Percentiles rank a stretch among this genome's conserved stretches.
These are phyloP conservation scores for Elgaria multicarinata DNA, from an alignment of 2,113 vertebrate genomes.

Conservation along the genomic window DNA sequence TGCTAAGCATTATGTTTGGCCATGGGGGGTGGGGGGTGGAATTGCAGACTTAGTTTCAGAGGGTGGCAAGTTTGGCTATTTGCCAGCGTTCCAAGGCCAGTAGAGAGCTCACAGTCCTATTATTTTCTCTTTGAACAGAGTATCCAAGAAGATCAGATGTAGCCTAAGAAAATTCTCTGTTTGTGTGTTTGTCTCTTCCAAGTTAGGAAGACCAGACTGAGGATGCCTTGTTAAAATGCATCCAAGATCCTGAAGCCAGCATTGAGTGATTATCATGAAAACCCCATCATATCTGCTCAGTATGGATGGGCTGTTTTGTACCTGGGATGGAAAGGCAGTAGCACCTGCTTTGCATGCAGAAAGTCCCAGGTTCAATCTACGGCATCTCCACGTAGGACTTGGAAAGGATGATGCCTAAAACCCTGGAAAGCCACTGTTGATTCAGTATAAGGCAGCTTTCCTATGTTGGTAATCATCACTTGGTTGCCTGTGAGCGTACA, in stretches of 20 bases:
- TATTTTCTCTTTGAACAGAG: background rate
- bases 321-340: background rate
- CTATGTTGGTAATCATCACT: background rate
- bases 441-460: no score
- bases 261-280: background rate
- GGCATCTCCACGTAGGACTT: no score
- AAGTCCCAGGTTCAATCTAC: no score
- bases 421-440: no score
- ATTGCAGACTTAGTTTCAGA: background rate
- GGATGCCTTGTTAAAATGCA: background rate
- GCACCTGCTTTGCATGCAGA: no score
- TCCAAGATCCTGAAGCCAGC: background rate
- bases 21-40: no score
- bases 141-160: no score
- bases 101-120: background rate
- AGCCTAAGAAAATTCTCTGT: background rate
- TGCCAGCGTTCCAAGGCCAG: background rate
- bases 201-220: background rate
- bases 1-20: background rate
- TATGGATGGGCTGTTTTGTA: background rate
- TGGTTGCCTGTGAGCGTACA: background rate
- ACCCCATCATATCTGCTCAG: background rate
- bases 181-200: background rate
- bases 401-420: no score
- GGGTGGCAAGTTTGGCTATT: background rate